phyloP scores from a whole-genome alignment of 2,797 vertebrate genomes.

The Anabacerthia variegaticeps region DNA sequence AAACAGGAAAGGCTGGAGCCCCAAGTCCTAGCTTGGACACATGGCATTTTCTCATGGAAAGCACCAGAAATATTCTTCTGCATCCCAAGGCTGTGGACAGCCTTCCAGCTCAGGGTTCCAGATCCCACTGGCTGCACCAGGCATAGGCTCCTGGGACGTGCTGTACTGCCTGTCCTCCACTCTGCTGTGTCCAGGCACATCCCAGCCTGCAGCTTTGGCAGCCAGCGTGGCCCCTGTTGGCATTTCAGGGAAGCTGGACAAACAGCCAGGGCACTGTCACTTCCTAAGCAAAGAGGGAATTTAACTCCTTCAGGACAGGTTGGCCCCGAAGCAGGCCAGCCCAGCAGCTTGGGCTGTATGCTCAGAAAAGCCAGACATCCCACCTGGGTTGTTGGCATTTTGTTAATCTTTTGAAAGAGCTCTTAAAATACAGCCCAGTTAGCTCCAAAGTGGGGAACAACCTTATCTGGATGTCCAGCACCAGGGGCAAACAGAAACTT shows the following conservation, averaged over 20 bases:
- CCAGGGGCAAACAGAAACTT: not conserved
- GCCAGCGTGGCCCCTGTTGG: fast-evolving
- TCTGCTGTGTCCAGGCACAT: fast-evolving
- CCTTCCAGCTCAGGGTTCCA: not conserved
- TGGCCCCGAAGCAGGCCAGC: not conserved
- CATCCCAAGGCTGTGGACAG: not conserved
- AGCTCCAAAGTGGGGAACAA: not conserved
- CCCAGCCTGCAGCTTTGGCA: not conserved
- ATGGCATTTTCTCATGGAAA: not conserved
- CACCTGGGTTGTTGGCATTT: fast-evolving
- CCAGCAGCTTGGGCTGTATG: no score
- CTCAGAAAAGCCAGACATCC: not conserved
- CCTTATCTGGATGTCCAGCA: not conserved
- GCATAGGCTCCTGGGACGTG: fast-evolving
- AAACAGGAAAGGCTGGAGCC: constrained; percentile 36
- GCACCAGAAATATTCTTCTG: not conserved
- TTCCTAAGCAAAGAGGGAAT: not conserved
- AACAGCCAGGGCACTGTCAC: fast-evolving
- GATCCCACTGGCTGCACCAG: not conserved
- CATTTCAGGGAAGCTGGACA: not conserved
- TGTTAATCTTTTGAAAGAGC: not conserved
- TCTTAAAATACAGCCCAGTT: not conserved
- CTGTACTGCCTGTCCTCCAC: fast-evolving
- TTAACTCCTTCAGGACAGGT: not conserved
- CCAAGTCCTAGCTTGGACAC: fast-evolving